Percentiles rank a stretch among this genome's conserved stretches.
phyloP scores from a whole-genome alignment of 2,888 invertebrate genomes.

The Rotaria socialis region DNA sequence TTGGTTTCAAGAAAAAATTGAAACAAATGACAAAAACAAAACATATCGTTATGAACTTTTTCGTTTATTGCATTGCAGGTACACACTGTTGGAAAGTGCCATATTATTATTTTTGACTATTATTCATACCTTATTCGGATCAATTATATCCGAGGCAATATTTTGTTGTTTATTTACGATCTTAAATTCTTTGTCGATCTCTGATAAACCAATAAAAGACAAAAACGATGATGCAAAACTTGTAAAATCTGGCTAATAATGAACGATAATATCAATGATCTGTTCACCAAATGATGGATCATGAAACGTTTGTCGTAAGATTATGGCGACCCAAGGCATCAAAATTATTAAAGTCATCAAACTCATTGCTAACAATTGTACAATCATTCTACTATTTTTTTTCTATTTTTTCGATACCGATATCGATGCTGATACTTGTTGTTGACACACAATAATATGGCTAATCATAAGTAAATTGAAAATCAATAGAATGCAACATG shows the following conservation, averaged over 20 bases:
- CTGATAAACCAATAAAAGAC: background rate
- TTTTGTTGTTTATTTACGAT: too few species aligned
- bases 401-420: background rate
- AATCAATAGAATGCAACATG: background rate
- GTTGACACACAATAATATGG: background rate
- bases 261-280: background rate
- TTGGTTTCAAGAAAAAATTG: too few species aligned
- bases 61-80: too few species aligned
- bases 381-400: constrained; percentile 13
- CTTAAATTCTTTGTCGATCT: background rate
- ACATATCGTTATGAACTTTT: too few species aligned
- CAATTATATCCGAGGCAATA: too few species aligned
- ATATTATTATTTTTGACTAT: too few species aligned
- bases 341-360: background rate
- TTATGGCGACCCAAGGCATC: background rate
- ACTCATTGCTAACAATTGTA: background rate
- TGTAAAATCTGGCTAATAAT: constrained; percentile 1
- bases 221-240: background rate
- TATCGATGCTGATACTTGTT: background rate
- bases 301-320: background rate
- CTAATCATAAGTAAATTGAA: background rate
- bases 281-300: background rate
- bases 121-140: too few species aligned
- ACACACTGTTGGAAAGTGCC: too few species aligned
- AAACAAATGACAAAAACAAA: too few species aligned